Percentiles rank a stretch among this genome's conserved stretches.
These are phyloP conservation scores for Drosophila melanosoma DNA, from an alignment of 2,888 invertebrate genomes.

Conservation along the genomic window DNA sequence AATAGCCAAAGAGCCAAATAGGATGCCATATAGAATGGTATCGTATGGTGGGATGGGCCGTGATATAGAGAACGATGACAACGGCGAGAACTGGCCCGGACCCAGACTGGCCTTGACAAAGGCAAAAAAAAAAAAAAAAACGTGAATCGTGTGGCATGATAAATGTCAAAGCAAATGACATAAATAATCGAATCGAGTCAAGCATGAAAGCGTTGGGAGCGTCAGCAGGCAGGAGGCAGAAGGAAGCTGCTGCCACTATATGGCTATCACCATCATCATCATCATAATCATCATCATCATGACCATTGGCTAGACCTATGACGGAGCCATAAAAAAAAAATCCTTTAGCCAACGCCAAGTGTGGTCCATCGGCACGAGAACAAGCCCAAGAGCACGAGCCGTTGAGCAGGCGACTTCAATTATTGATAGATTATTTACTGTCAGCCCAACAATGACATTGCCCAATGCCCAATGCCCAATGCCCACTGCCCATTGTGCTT, in stretches of 20 bases:
- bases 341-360: conserved; percentile 77
- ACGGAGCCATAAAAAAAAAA: conserved; percentile 46
- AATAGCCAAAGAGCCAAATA: conserved; percentile 70
- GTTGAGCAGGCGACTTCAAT: conserved; percentile 71
- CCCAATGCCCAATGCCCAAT: conserved; percentile 50
- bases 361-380: conserved; percentile 68
- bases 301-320: conserved; percentile 46
- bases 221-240: conserved; percentile 1
- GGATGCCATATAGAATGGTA: conserved; percentile 34
- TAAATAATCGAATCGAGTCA: conserved; percentile 82
- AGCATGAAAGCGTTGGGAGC: conserved; percentile 68
- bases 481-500: conserved; percentile 67
- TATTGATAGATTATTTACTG: conserved; percentile 84
- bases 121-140: too few relatives aligned
- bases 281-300: conserved; percentile 32
- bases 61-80: conserved; percentile 53
- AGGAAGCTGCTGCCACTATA: conserved; percentile 28
- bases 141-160: conserved; percentile 80
- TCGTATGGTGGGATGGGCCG: conserved; percentile 40
- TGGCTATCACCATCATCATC: conserved; percentile 32
- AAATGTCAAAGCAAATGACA: conserved; percentile 82
- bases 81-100: conserved; percentile 17
- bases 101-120: conserved; percentile 73
- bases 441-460: conserved; percentile 73
- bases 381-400: conserved; percentile 45